A percentile compares a stretch with the other conserved stretches of the same genome.
Evolutionary conservation across 2,113 vertebrate genomes (phyloP).

Genomic region (Hipposideros armiger): DNA sequence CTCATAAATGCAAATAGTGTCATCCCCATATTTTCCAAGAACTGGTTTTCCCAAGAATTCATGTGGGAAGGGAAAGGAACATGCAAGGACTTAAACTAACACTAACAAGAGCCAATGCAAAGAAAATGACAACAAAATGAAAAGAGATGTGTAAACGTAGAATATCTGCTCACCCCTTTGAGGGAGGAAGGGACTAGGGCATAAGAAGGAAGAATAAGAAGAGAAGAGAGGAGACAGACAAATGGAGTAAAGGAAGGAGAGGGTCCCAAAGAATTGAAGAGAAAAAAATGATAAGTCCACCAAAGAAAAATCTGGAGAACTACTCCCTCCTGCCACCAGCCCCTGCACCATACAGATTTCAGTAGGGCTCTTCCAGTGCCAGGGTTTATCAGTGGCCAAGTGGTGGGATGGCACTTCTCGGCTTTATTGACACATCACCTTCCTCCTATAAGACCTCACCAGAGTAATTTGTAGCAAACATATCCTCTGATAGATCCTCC

Average conservation of each 20-base stretch:
- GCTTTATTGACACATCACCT: neutral
- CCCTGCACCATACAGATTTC: rapidly evolving
- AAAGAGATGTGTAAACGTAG: neutral
- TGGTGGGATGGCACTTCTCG: neutral
- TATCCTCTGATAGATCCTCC: neutral
- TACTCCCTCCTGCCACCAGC: neutral
- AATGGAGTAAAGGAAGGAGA: neutral
- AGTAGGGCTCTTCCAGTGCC: too few species aligned
- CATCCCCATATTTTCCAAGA: neutral
- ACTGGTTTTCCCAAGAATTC: slow-evolving; percentile 3
- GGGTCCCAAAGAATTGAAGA: neutral
- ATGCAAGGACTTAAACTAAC: neutral
- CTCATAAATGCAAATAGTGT: neutral
- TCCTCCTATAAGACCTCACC: neutral
- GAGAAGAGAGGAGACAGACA: neutral
- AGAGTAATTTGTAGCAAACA: neutral
- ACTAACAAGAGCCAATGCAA: neutral
- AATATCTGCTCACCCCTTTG: neutral
- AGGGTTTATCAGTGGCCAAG: neutral
- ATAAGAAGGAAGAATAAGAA: neutral
- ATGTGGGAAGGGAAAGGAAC: neutral
- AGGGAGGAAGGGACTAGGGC: neutral
- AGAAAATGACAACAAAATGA: neutral
- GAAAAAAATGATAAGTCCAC: neutral
- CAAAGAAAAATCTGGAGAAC: neutral